Percentiles rank a stretch among this genome's conserved stretches.
Evolutionary conservation across 2,888 invertebrate genomes (phyloP).

Genomic region (Drosophila yooni): DNA sequence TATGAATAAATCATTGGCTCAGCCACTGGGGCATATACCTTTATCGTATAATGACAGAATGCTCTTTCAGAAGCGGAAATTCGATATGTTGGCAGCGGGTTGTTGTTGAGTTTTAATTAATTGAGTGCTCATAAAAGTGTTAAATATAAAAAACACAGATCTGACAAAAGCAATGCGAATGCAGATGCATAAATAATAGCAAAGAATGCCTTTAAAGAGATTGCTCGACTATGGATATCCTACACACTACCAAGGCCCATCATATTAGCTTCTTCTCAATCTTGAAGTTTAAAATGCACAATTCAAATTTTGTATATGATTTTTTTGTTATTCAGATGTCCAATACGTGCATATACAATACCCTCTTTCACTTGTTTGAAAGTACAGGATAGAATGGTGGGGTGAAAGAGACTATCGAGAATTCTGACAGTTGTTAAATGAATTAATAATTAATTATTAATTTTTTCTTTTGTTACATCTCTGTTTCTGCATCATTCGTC

Average conservation of each 20-base stretch:
- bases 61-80: constrained; percentile 32
- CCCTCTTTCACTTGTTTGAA: not conserved
- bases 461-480: constrained; percentile 15
- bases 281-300: not conserved
- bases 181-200: constrained; percentile 18
- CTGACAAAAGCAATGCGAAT: constrained; percentile 5
- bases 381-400: not conserved
- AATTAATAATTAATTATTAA: constrained; percentile 28
- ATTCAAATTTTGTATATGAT: not conserved
- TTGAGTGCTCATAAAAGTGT: constrained; percentile 61
- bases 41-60: constrained; percentile 27
- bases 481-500: not conserved
- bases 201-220: not conserved
- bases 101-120: constrained; percentile 72
- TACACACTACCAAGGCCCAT: not conserved
- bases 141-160: constrained; percentile 35
- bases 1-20: constrained; percentile 66
- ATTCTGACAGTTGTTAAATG: constrained; percentile 28
- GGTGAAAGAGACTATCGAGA: not conserved
- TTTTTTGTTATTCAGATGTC: not conserved
- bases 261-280: not conserved
- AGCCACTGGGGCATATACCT: not conserved
- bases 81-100: constrained; percentile 26
- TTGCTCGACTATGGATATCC: not conserved
- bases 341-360: too few species aligned